Conservation (phyloP, 2,113 vertebrate species). For the Dinomys branickii region DNA sequence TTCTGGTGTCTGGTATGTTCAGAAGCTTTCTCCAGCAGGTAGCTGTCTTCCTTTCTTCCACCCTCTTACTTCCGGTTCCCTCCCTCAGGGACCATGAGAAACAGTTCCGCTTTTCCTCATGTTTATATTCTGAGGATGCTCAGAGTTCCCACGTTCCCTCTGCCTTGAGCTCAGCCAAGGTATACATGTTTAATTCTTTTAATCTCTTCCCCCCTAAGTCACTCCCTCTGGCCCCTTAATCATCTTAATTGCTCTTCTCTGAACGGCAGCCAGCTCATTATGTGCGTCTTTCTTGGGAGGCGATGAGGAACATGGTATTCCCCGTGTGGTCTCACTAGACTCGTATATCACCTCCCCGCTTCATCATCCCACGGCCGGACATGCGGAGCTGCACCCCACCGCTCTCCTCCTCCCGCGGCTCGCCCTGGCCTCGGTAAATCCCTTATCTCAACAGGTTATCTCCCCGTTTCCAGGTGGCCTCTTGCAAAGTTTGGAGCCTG, state of each 20-base stretch:
- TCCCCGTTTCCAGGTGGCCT: constrained; percentile 64
- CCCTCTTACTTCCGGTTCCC: constrained; percentile 66
- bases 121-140: constrained; percentile 77
- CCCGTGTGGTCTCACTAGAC: constrained; percentile 71
- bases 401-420: background rate
- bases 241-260: constrained; percentile 82
- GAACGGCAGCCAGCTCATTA: constrained; percentile 74
- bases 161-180: constrained; percentile 79
- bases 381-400: background rate
- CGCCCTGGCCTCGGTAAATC: constrained; percentile 26
- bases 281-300: constrained; percentile 75
- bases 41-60: constrained; percentile 77
- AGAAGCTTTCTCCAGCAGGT: constrained; percentile 73
- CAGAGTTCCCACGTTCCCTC: constrained; percentile 77
- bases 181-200: constrained; percentile 83
- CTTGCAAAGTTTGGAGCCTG: constrained; percentile 64
- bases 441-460: constrained; percentile 68
- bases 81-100: constrained; percentile 74
- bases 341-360: constrained; percentile 72
- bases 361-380: constrained; percentile 58
- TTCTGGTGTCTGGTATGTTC: constrained; percentile 36
- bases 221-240: constrained; percentile 82
- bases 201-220: constrained; percentile 80
- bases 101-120: constrained; percentile 68
- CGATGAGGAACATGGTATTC: constrained; percentile 66